Conservation (phyloP, 2,888 invertebrate genomes). For the Dynastes tityus region DNA sequence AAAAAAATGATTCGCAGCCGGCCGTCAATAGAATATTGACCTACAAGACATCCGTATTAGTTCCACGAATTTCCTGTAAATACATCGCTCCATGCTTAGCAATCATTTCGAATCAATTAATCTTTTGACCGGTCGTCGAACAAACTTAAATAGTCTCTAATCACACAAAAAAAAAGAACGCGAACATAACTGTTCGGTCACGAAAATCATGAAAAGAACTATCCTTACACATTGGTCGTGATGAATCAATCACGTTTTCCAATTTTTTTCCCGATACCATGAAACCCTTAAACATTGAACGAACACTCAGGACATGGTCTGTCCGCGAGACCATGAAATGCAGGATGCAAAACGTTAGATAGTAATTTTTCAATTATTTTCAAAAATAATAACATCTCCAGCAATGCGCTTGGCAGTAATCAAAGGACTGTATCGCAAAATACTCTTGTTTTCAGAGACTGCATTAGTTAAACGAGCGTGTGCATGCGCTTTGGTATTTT, state of each 20-base stretch:
- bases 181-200: constrained; percentile 55
- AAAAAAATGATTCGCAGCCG: constrained; percentile 12
- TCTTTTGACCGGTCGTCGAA: constrained; percentile 9
- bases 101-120: constrained; percentile 40
- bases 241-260: constrained; percentile 56
- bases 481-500: no score
- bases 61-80: constrained; percentile 39
- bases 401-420: no score
- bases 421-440: no score
- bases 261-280: constrained; percentile 45
- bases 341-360: constrained; percentile 5
- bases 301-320: constrained; percentile 51
- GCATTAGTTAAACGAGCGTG: no score
- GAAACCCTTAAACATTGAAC: constrained; percentile 51
- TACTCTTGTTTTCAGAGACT: no score
- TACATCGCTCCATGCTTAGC: constrained; percentile 17
- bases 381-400: no score
- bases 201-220: constrained; percentile 55
- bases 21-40: constrained; percentile 19
- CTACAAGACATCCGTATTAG: constrained; percentile 33
- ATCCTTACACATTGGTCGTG: constrained; percentile 52
- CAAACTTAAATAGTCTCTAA: constrained; percentile 23
- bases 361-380: no score
- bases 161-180: constrained; percentile 47
- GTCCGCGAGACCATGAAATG: constrained; percentile 30